Conservation (phyloP, 2,888 invertebrate genomes). For the Harpagoxenus sublaevis region DNA sequence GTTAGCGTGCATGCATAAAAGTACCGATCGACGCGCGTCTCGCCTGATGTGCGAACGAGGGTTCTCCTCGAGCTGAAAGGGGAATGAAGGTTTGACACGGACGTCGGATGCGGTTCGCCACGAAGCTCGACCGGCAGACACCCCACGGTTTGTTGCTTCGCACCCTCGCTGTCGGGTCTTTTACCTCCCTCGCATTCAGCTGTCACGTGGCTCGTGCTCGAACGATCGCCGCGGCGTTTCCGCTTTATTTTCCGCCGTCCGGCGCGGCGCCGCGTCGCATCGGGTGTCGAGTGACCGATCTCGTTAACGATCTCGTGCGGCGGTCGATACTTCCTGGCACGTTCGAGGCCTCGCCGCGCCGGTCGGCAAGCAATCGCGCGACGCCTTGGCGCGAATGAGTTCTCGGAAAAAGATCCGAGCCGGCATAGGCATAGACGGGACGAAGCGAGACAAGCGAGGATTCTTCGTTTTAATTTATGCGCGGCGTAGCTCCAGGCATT, state of each 20-base stretch:
- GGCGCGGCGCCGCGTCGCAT: conserved; percentile 6
- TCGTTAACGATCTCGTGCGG: conserved; percentile 47
- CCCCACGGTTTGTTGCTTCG: conserved; percentile 81
- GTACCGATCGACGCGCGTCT: background rate
- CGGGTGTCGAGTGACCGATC: conserved; percentile 50
- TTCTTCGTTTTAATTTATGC: conserved; percentile 84
- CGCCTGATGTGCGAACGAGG: conserved; percentile 40
- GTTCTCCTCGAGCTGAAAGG: conserved; percentile 36
- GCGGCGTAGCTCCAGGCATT: conserved; percentile 82
- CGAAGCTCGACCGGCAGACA: conserved; percentile 76
- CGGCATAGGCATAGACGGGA: conserved; percentile 40
- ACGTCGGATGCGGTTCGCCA: conserved; percentile 84
- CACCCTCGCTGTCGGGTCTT: conserved; percentile 82
- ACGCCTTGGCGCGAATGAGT: conserved; percentile 53
- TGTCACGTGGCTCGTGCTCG: conserved; percentile 73
- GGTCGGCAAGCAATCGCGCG: conserved; percentile 52
- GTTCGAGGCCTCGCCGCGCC: conserved; percentile 14
- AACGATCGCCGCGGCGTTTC: conserved; percentile 58
- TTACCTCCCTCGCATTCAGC: conserved; percentile 74
- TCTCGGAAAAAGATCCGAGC: conserved; percentile 71
- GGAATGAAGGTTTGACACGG: conserved; percentile 69
- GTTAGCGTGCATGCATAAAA: conserved; percentile 17
- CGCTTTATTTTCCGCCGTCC: conserved; percentile 45
- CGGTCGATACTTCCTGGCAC: conserved; percentile 45
- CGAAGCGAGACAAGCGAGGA: conserved; percentile 63